These are phyloP conservation scores for Ficedula albicollis DNA, from an alignment of 2,797 vertebrate species.

Conservation along the genomic window DNA sequence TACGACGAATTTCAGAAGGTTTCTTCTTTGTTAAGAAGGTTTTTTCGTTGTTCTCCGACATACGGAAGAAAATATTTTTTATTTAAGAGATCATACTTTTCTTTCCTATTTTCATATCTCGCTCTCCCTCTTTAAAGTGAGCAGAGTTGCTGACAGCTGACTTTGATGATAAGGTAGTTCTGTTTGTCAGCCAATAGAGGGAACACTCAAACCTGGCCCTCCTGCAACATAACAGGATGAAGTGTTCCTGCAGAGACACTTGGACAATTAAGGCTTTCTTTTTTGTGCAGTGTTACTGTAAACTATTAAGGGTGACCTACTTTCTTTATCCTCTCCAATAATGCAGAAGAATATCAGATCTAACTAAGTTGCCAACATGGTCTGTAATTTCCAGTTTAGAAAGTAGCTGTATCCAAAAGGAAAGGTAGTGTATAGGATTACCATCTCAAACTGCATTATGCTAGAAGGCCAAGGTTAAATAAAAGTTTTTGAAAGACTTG, in stretches of 20 bases:
- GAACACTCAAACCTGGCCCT: not conserved
- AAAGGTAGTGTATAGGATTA: slow-evolving; percentile 18
- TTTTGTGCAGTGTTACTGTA: slow-evolving; percentile 5
- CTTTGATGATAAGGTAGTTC: not conserved
- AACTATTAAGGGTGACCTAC: slow-evolving; percentile 39
- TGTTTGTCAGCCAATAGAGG: not conserved
- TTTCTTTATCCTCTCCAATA: slow-evolving; percentile 36
- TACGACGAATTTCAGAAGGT: not conserved
- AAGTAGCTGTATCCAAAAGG: not conserved
- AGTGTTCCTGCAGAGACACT: not conserved
- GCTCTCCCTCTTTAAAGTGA: not conserved
- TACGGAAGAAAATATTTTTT: not conserved
- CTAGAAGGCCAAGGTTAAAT: not conserved
- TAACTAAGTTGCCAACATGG: not conserved
- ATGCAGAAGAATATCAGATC: slow-evolving; percentile 44
- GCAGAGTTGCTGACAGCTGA: not conserved
- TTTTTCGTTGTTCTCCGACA: not conserved
- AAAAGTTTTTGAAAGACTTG: not conserved
- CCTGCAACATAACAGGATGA: not conserved
- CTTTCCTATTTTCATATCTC: not conserved
- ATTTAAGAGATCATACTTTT: not conserved
- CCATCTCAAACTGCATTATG: not conserved
- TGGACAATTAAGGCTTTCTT: slow-evolving; percentile 1
- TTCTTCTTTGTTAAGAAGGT: not conserved
- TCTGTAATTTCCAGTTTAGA: slow-evolving; percentile 38